These are phyloP conservation scores for Coreius guichenoti DNA, from an alignment of 2,797 vertebrate genomes.

Conservation along the genomic window DNA sequence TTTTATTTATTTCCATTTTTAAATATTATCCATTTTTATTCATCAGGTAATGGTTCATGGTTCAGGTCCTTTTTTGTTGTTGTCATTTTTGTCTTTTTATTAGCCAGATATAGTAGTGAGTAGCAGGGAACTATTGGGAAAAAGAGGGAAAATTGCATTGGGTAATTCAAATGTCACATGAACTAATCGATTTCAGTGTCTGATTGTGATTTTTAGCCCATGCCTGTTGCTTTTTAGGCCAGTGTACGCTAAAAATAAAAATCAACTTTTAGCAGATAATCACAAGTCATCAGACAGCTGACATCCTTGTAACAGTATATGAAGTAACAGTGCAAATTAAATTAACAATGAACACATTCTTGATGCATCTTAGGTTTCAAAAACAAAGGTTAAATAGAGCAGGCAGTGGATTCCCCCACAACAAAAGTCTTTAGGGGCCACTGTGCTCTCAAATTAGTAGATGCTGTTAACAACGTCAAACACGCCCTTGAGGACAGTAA, in stretches of 20 bases:
- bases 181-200: neutral
- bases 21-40: neutral
- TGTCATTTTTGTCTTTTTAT: neutral
- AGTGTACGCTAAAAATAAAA: neutral
- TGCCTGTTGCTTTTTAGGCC: neutral
- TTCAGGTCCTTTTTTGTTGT: neutral
- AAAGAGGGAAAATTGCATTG: neutral
- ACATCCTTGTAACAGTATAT: constrained; percentile 1
- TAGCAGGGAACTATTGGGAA: neutral
- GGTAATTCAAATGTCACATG: neutral
- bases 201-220: neutral
- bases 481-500: neutral
- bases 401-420: neutral
- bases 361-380: constrained; percentile 31
- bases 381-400: constrained; percentile 9
- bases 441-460: neutral
- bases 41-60: neutral
- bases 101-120: neutral
- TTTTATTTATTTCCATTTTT: neutral
- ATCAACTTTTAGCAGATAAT: neutral
- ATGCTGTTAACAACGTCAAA: neutral
- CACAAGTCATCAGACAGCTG: neutral
- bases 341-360: constrained; percentile 10
- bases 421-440: neutral
- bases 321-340: constrained; percentile 26